A percentile compares a stretch with the other conserved stretches of the same genome.
phyloP scores from a whole-genome alignment of 1,140 invertebrate genomes.

The Ylistrum balloti region DNA sequence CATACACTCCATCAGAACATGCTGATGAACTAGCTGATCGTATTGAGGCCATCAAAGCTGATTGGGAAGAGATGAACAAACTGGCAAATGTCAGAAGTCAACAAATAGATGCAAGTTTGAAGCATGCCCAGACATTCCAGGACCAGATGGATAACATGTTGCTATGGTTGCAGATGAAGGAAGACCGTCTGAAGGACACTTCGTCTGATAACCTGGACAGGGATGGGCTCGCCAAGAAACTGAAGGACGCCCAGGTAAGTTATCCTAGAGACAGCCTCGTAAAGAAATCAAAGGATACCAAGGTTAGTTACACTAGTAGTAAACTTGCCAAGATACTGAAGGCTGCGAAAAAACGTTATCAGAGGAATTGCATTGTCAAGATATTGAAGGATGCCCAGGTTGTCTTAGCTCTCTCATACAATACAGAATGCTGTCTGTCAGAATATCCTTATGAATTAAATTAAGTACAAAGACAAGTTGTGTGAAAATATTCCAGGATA shows the following conservation, averaged over 20 bases:
- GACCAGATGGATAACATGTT: slow-evolving; percentile 92
- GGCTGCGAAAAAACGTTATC: slow-evolving; percentile 88
- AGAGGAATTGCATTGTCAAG: slow-evolving; percentile 93
- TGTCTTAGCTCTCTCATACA: too few relatives aligned
- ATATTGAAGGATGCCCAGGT: slow-evolving; percentile 94
- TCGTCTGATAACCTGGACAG: slow-evolving; percentile 92
- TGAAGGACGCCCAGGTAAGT: slow-evolving; percentile 91
- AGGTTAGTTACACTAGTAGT: not conserved
- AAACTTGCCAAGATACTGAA: slow-evolving; percentile 94
- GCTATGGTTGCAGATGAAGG: slow-evolving; percentile 93
- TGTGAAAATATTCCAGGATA: too few relatives aligned
- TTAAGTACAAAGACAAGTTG: not conserved
- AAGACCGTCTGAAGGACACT: slow-evolving; percentile 92
- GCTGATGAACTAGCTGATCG: slow-evolving; percentile 67
- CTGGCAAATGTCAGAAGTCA: slow-evolving; percentile 67
- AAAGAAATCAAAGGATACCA: too few relatives aligned
- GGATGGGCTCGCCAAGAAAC: slow-evolving; percentile 93
- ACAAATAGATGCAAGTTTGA: slow-evolving; percentile 80
- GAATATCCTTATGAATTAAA: not conserved
- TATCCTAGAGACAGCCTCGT: too few relatives aligned
- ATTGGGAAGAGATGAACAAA: slow-evolving; percentile 74
- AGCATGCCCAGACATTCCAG: slow-evolving; percentile 96
- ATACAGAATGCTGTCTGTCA: too few relatives aligned
- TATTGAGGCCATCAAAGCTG: slow-evolving; percentile 68
- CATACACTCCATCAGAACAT: slow-evolving; percentile 81